Evolutionary conservation across 2,797 vertebrate genomes (phyloP), one percentile per base, ranked within the genome.

Genomic region (Pipistrellus kuhlii): DNA sequence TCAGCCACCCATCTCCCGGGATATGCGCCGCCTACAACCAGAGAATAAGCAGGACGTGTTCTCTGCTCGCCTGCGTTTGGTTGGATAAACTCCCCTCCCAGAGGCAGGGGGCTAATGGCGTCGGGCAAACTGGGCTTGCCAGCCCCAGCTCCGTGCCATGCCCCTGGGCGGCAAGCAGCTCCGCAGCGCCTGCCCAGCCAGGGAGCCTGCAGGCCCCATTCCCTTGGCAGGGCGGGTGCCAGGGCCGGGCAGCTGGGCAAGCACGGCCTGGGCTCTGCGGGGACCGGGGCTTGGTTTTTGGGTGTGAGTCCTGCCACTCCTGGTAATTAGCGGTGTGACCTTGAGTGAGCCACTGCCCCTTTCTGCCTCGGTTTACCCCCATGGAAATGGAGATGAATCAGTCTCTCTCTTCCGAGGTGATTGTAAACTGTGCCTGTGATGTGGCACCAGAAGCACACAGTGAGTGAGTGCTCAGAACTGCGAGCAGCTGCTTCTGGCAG

Each of bases 1-100:
- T 97, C 30, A 90, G 97, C 97, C 97, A 75, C 96, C 80, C 97
- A 88, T 97, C 97, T 97, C 97, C 94, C 94, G 85, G 84, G 96
- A 97, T 93, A 95, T 69, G 96, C 59, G 17, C 91, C 83, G 96
- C 95, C 92, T 89, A 57, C 83, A 38, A 81, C n/a, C 78, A 27
- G 2, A 51, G 44, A 44, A 9, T 11, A 2, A 75, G 93, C 81
- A 55, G 51, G 57, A 32, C 3, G 13, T 71, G 95, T 68, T 89
- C 95, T 73, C 64, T 20, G 87, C 88, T 71, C 2, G 68, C 66
- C 92, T 75, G 92, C 85, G 27, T 97, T 97, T 96, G 97, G 94
- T 96, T 96, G 95, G 95, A 90, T 95, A 94, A 83, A 86, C 73
- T 93, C 91, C 64, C 77, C 53, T 73, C 41, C 0, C 66, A 68